Percentiles rank a stretch among this genome's conserved stretches.
Conservation (phyloP, 2,113 vertebrate genomes). For the Vimba vimba region DNA sequence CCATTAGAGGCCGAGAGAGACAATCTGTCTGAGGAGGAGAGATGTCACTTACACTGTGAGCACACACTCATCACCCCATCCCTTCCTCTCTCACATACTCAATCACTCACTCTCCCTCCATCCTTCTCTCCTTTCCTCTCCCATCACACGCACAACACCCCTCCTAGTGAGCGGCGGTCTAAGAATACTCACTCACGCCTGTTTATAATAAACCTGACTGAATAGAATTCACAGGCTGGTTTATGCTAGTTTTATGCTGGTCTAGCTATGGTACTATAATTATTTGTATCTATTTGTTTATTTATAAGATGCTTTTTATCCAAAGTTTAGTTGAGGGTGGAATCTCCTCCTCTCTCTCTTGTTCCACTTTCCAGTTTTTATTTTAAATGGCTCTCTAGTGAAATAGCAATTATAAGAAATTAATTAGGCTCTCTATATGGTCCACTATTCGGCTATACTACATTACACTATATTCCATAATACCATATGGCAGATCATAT, state of each 20-base stretch:
- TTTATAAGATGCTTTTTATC: background rate
- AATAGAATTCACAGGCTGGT: background rate
- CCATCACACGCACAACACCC: constrained; percentile 52
- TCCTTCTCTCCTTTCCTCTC: constrained; percentile 17
- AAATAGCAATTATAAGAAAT: constrained; percentile 57
- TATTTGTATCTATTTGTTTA: background rate
- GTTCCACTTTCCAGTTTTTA: constrained; percentile 32
- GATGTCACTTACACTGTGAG: constrained; percentile 76
- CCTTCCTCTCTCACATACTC: constrained; percentile 58
- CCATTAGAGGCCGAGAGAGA: constrained; percentile 70
- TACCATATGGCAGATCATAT: constrained; percentile 2
- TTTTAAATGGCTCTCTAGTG: constrained; percentile 27
- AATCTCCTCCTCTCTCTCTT: constrained; percentile 42
- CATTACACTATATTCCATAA: background rate
- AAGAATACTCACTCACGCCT: constrained; percentile 52
- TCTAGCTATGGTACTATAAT: background rate
- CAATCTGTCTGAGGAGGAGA: constrained; percentile 80
- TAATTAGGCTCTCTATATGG: constrained; percentile 68
- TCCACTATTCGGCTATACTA: constrained; percentile 47
- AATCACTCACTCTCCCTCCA: constrained; percentile 56
- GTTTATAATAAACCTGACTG: constrained; percentile 47
- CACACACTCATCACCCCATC: constrained; percentile 76
- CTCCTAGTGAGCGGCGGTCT: constrained; percentile 39
- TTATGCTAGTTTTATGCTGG: background rate
- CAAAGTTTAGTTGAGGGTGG: background rate